phyloP scores from a whole-genome alignment of 1,140 invertebrate species.

The Nasonia longicornis region DNA sequence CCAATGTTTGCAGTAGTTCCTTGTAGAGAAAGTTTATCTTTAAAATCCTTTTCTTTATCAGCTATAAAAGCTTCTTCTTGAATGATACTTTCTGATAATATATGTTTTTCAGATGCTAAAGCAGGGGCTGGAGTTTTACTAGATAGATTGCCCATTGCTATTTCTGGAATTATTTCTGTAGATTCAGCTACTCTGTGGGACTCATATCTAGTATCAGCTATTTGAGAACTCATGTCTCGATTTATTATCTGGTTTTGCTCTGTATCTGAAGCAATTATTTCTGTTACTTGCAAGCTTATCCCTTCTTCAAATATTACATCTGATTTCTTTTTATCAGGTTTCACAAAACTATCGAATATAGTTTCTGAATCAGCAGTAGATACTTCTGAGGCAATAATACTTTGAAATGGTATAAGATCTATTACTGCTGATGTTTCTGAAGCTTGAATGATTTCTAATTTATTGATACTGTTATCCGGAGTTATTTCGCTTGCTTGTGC shows the following conservation, averaged over 20 bases:
- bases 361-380: conserved; percentile 60
- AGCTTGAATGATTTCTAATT: conserved; percentile 55
- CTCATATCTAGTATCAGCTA: conserved; percentile 60
- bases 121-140: conserved; percentile 51
- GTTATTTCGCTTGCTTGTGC: conserved; percentile 65
- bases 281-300: conserved; percentile 63
- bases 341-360: conserved; percentile 60
- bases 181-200: conserved; percentile 66
- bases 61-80: conserved; percentile 67
- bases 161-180: conserved; percentile 64
- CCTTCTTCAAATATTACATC: conserved; percentile 65
- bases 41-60: conserved; percentile 69
- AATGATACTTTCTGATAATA: conserved; percentile 68
- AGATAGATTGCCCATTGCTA: conserved; percentile 57
- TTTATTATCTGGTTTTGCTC: conserved; percentile 62
- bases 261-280: conserved; percentile 66
- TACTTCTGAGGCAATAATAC: conserved; percentile 66
- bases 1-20: conserved; percentile 62
- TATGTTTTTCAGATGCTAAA: conserved; percentile 64
- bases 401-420: conserved; percentile 65
- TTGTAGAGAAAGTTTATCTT: conserved; percentile 55
- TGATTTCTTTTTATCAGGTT: conserved; percentile 64
- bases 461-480: conserved; percentile 58
- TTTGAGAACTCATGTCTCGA: conserved; percentile 57
- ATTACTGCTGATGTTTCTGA: conserved; percentile 58